These are phyloP conservation scores for Ypsolopha sequella DNA, from an alignment of 2,888 invertebrate genomes.

Conservation along the genomic window DNA sequence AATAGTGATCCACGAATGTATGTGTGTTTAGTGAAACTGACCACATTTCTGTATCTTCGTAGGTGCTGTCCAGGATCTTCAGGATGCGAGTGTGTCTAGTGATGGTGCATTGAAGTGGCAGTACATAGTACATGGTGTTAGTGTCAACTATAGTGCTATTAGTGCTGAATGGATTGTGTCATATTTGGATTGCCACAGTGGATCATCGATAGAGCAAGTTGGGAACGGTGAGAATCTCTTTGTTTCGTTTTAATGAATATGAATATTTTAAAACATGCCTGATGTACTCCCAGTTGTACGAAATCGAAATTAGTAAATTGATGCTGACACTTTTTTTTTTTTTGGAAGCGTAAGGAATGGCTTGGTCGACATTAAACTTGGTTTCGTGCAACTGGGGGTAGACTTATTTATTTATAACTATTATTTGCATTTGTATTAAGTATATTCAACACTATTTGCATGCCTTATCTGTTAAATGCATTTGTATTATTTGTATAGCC, in stretches of 20 bases:
- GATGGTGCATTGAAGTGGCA: slow-evolving; percentile 40
- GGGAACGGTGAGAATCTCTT: slow-evolving; percentile 54
- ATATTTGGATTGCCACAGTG: slow-evolving; percentile 63
- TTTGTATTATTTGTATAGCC: too few species aligned
- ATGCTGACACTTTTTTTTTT: too few species aligned
- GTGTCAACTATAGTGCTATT: slow-evolving; percentile 40
- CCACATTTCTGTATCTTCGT: slow-evolving; percentile 43
- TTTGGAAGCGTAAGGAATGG: too few species aligned
- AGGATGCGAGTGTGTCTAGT: slow-evolving; percentile 61
- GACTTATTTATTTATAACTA: too few species aligned
- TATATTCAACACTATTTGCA: too few species aligned
- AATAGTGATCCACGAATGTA: background rate
- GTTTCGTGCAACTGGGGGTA: too few species aligned
- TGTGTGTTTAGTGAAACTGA: background rate
- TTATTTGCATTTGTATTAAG: too few species aligned
- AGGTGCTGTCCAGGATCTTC: slow-evolving; percentile 38
- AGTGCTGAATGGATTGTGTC: slow-evolving; percentile 66
- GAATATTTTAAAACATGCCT: background rate
- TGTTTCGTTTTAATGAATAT: background rate
- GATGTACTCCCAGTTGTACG: background rate
- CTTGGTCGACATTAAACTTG: too few species aligned
- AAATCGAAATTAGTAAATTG: too few species aligned
- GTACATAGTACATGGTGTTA: slow-evolving; percentile 6
- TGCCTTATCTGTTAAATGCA: too few species aligned
- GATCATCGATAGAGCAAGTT: slow-evolving; percentile 59